phyloP scores from a whole-genome alignment of 2,113 vertebrate species.

The Gallinago paraguaiae region DNA sequence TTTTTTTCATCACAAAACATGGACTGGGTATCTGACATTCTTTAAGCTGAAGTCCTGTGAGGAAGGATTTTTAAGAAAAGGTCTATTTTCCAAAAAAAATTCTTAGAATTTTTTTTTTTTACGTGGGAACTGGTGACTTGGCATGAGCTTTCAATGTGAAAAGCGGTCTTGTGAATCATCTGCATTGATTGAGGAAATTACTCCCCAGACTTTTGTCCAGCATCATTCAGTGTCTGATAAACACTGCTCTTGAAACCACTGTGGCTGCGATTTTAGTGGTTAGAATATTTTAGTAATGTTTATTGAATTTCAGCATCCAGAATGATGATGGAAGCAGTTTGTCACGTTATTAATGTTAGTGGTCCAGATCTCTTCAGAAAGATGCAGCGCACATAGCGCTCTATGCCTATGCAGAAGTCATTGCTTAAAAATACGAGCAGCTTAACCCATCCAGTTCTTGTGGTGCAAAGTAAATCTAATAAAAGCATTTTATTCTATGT shows the following conservation, averaged over 20 bases:
- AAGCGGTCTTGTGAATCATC: not conserved
- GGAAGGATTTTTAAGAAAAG: not conserved
- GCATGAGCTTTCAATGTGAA: not conserved
- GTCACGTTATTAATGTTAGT: not conserved
- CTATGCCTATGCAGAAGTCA: not conserved
- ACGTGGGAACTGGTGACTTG: not conserved
- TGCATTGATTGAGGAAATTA: not conserved
- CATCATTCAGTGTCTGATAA: not conserved
- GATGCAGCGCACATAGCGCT: not conserved
- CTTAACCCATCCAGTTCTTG: slow-evolving; percentile 17
- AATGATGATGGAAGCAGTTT: slow-evolving; percentile 16
- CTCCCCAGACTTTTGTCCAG: not conserved
- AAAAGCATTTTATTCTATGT: slow-evolving; percentile 21
- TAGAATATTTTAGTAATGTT: slow-evolving; percentile 45
- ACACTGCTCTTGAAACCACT: not conserved
- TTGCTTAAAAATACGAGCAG: slow-evolving; percentile 41
- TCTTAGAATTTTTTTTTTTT: not conserved
- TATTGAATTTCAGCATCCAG: slow-evolving; percentile 24
- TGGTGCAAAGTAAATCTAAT: slow-evolving; percentile 47
- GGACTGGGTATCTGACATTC: not conserved
- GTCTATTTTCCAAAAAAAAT: not conserved
- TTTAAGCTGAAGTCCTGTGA: not conserved
- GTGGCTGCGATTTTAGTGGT: slow-evolving; percentile 12
- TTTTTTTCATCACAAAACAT: not conserved
- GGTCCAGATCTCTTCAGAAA: not conserved